A percentile compares a stretch with the other conserved stretches of the same genome.
phyloP scores from a whole-genome alignment of 2,797 vertebrate genomes.

The Muscicapa striata region DNA sequence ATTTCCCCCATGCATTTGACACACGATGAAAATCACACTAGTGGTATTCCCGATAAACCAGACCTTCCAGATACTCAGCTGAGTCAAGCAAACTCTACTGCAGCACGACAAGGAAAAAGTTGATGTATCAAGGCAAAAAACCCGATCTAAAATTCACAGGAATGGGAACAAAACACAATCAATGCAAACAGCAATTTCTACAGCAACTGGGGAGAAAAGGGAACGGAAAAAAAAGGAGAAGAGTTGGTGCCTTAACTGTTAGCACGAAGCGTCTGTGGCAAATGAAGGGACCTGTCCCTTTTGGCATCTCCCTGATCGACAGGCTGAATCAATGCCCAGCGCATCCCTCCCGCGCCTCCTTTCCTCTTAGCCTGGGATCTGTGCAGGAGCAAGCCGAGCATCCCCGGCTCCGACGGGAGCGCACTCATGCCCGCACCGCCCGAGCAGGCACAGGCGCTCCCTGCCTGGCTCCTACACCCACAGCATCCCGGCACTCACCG shows the following conservation, averaged over 20 bases:
- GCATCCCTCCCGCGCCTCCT: conserved; percentile 6
- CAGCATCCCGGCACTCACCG: conserved; percentile 84
- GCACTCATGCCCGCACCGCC: neutral
- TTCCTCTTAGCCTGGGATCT: conserved; percentile 6
- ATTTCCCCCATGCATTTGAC: neutral
- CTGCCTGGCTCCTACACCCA: conserved; percentile 48
- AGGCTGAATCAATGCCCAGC: conserved; percentile 25
- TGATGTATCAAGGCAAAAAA: conserved; percentile 18
- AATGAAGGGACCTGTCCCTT: conserved; percentile 29
- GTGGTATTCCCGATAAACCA: conserved; percentile 18
- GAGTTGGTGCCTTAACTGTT: conserved; percentile 23
- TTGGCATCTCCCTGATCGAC: conserved; percentile 1
- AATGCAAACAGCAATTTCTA: conserved; percentile 45
- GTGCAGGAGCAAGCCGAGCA: conserved; percentile 11
- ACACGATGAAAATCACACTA: conserved; percentile 13
- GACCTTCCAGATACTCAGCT: conserved; percentile 16
- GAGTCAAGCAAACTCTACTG: conserved; percentile 51
- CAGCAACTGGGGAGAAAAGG: neutral
- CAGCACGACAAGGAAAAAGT: conserved; percentile 58
- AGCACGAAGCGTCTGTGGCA: conserved; percentile 16
- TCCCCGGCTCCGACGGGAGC: neutral
- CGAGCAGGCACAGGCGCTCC: neutral
- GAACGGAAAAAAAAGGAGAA: neutral
- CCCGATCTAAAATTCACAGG: conserved; percentile 16
- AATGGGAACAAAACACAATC: conserved; percentile 10